Evolutionary conservation across 2,113 vertebrate genomes (phyloP), one percentile per base, ranked within the genome.

Genomic region (Excalfactoria chinensis): DNA sequence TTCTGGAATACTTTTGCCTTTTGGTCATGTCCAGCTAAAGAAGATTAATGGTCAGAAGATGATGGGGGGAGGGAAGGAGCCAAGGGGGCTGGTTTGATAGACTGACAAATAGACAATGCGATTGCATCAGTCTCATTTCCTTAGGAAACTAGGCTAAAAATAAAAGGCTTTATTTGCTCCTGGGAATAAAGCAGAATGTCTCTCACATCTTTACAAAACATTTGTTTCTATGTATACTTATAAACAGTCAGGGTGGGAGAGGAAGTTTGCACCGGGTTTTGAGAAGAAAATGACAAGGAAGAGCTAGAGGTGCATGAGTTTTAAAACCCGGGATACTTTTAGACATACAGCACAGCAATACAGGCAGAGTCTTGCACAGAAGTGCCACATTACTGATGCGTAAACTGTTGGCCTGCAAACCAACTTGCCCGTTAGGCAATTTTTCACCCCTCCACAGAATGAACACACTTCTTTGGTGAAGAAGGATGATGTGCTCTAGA

Each of bases 111-210:
- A 95, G 95, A 96, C 95, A 96, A 96, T 96, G 92, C 74, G 88
- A 93, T 94, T 95, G 88, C 95, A 96, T 95, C 95, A 94, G 75
- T 95, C 85, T 74, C 88, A 80, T 95, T 96, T 96, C 95, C 95
- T 94, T 94, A 96, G 95, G 95, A 96, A 96, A 94, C 93, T 21
- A 30, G 79, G 34, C 90, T 96, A 96, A 96, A 96, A 96, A 95
- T 95, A 95, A 93, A 96, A 90, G 75, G 60, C 91, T 95, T 91
- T 94, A 88, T 95, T 91, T 85, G 69, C 95, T 43, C 28, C 60
- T 71, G 95, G 64, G 95, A 96, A 88, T 95, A 91, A 96, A 94
- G 82, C 78, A 95, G 90, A 95, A 96, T 91, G 95, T 43, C 88
- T 95, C 94, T 95, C 89, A 92, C 87, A 93, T 95, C 93, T 96